Evolutionary conservation across 2,797 vertebrate species (phyloP).

Genomic region (Miichthys miiuy): DNA sequence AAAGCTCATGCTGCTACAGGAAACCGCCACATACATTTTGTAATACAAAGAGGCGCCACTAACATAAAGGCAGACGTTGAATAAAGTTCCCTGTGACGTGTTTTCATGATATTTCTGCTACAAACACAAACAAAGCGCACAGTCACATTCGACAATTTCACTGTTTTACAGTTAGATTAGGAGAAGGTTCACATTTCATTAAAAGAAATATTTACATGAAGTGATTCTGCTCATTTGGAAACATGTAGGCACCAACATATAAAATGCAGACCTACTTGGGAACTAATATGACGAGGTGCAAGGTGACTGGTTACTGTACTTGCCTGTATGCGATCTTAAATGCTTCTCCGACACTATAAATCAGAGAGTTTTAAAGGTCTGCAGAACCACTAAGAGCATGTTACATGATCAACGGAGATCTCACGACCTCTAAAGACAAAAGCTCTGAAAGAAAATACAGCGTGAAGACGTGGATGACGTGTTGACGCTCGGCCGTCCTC

Average conservation of each 20-base stretch:
- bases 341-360: neutral
- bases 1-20: neutral
- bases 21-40: neutral
- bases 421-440: neutral
- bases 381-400: neutral
- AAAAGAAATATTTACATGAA: slow-evolving; percentile 14
- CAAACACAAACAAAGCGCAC: too few relatives aligned
- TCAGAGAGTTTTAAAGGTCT: neutral
- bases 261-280: too few relatives aligned
- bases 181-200: neutral
- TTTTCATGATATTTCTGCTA: neutral
- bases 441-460: neutral
- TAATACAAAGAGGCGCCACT: neutral
- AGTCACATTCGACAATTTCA: neutral
- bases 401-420: neutral
- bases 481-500: neutral
- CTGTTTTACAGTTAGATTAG: neutral
- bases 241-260: too few relatives aligned
- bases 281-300: too few relatives aligned
- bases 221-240: neutral
- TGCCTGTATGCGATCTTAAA: neutral
- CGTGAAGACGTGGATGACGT: neutral
- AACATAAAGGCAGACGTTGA: neutral
- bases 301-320: neutral
- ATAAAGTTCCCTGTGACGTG: neutral